Base-by-base conservation (phyloP, 2,797 vertebrate genomes). In the Poeciliopsis infans region DNA sequence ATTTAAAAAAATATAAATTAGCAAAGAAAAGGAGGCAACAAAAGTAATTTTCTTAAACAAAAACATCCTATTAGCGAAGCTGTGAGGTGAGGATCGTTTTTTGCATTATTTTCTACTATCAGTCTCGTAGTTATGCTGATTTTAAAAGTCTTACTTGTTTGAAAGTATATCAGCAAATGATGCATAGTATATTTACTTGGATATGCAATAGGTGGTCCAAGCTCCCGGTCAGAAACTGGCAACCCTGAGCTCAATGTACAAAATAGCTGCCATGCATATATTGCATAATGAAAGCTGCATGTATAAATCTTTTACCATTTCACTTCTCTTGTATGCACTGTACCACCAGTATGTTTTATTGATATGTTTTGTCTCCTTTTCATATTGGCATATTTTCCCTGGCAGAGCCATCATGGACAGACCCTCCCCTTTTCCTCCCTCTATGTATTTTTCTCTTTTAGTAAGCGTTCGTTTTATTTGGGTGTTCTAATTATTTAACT, bases 21-120 rank as follows among this genome's bases (percentile, higher is more conserved):
- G 79, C 74, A 72, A 75, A 61, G 70, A 61, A 81, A 78, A 79
- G 75, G 75, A 51, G 61, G 71, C 7, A 47, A 81, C 66, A 15
- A 71, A 87, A 86, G 78, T 80, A 78, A 87, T 55, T 91, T 85
- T 85, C 74, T 81, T 13, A 46, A 46, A 46, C 33, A 66, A 23
- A 66, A n/a, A 28, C 15, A 28, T 1, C 39, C 12, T 15, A n/a
- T 15, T 45, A n/a, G 11, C 1, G 0, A 43, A 69, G 39, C 36
- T 25, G 66, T 43, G 6, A 69, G 11, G 31, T 23, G 20, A 53
- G 72, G 45, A 28, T 74, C 36, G 23, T 31, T 7, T 73, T 73
- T 39, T 47, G 46, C 16, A 61, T 41, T 68, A 12, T 68, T 61
- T 33, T 23, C 33, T 20, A 11, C 20, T 39, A 66, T 33, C 7